Conservation (phyloP, 2,113 vertebrate genomes). For the Symphodus melops region DNA sequence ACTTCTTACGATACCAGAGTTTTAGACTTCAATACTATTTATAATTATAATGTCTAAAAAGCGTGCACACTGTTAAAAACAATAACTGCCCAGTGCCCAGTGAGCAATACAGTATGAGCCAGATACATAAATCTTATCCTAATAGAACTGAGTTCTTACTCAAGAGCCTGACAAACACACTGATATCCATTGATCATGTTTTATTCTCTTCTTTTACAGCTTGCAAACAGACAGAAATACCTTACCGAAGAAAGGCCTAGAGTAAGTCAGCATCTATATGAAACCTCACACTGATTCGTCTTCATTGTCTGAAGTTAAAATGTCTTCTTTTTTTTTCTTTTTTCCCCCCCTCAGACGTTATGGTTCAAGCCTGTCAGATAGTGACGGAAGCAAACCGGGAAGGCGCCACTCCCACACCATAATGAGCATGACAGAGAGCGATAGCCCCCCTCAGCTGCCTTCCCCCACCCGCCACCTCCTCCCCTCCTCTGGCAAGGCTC, state of each 20-base stretch:
- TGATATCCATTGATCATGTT: conserved; percentile 26
- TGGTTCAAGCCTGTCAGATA: conserved; percentile 88
- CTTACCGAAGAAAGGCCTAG: conserved; percentile 94
- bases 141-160: background rate
- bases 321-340: background rate
- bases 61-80: too few relatives aligned
- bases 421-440: conserved; percentile 85
- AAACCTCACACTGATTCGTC: background rate
- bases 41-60: too few relatives aligned
- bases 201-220: conserved; percentile 76
- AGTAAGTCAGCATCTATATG: conserved; percentile 80
- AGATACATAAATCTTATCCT: background rate
- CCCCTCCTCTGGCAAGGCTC: conserved; percentile 86
- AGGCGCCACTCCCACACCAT: conserved; percentile 88
- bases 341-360: conserved; percentile 85
- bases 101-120: conserved; percentile 4
- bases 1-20: too few relatives aligned
- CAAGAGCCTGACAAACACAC: background rate
- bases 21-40: too few relatives aligned
- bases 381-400: conserved; percentile 85
- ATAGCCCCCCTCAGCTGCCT: conserved; percentile 89
- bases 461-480: conserved; percentile 87
- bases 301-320: conserved; percentile 8
- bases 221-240: conserved; percentile 92
- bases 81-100: too few relatives aligned